Percentiles rank a stretch among this genome's conserved stretches.
Conservation (phyloP, 2,888 invertebrate species). For the Drosophila borborema region DNA sequence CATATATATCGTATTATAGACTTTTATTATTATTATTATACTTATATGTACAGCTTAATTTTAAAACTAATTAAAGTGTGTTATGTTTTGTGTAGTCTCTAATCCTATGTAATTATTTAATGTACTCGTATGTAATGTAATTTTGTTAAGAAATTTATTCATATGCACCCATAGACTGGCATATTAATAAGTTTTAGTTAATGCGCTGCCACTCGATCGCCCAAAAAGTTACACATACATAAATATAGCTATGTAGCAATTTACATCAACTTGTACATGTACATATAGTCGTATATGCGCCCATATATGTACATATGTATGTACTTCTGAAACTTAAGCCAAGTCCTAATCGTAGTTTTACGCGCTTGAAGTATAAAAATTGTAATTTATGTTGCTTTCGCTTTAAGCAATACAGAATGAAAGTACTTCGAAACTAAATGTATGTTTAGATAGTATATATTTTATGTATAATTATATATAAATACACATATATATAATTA, state of each 20-base stretch:
- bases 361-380: constrained; percentile 66
- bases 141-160: constrained; percentile 61
- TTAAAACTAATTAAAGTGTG: constrained; percentile 70
- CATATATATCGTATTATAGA: constrained; percentile 76
- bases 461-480: constrained; percentile 14
- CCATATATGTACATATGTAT: not conserved
- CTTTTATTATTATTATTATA: constrained; percentile 54
- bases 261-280: constrained; percentile 35
- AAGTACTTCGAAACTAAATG: constrained; percentile 54
- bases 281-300: constrained; percentile 6
- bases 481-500: constrained; percentile 23
- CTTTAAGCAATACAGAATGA: constrained; percentile 45
- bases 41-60: constrained; percentile 71
- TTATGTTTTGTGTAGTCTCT: constrained; percentile 51
- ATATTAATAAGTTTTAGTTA: constrained; percentile 44
- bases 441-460: constrained; percentile 41
- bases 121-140: constrained; percentile 61
- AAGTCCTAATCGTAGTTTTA: constrained; percentile 40
- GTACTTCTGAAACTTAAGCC: constrained; percentile 49
- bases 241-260: constrained; percentile 52
- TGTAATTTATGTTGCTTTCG: constrained; percentile 19
- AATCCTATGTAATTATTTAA: constrained; percentile 61
- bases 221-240: constrained; percentile 33
- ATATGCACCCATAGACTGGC: constrained; percentile 45
- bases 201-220: constrained; percentile 40